Evolutionary conservation across 2,888 invertebrate genomes (phyloP).

Genomic region (Synergus gifuensis): DNA sequence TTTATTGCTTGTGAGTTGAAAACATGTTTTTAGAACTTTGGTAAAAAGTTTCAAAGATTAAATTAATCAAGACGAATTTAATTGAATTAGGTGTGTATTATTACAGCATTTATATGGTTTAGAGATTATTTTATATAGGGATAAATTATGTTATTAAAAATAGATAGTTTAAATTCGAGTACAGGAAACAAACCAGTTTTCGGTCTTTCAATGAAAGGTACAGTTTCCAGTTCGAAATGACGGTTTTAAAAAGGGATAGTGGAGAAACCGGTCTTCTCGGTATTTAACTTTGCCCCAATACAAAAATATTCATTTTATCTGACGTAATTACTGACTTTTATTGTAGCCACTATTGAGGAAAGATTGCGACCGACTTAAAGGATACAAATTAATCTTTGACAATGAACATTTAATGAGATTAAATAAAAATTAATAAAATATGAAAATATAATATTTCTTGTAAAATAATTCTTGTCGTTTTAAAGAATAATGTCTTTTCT

Average conservation of each 20-base stretch:
- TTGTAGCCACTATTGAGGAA: not conserved
- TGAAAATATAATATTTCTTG: too few relatives aligned
- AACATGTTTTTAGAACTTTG: too few relatives aligned
- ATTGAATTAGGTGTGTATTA: too few relatives aligned
- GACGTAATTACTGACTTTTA: constrained; percentile 22
- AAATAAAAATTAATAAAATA: not conserved
- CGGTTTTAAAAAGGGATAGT: constrained; percentile 11
- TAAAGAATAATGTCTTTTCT: not conserved
- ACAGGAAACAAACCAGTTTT: constrained; percentile 18
- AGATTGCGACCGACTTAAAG: not conserved
- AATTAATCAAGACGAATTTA: too few relatives aligned
- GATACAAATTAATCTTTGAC: not conserved
- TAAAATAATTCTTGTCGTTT: too few relatives aligned
- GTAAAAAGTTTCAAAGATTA: too few relatives aligned
- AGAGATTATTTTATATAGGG: too few relatives aligned
- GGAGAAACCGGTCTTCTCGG: constrained; percentile 32
- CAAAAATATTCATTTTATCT: constrained; percentile 10
- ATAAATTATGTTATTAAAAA: not conserved
- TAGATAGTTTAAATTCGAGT: constrained; percentile 12
- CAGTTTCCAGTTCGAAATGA: constrained; percentile 20
- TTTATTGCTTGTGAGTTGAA: too few relatives aligned
- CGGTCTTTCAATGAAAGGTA: constrained; percentile 8
- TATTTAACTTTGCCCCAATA: constrained; percentile 21
- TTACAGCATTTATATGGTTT: too few relatives aligned
- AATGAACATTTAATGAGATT: not conserved